Base-by-base conservation (phyloP, 2,113 vertebrate species). In the Equus przewalskii region DNA sequence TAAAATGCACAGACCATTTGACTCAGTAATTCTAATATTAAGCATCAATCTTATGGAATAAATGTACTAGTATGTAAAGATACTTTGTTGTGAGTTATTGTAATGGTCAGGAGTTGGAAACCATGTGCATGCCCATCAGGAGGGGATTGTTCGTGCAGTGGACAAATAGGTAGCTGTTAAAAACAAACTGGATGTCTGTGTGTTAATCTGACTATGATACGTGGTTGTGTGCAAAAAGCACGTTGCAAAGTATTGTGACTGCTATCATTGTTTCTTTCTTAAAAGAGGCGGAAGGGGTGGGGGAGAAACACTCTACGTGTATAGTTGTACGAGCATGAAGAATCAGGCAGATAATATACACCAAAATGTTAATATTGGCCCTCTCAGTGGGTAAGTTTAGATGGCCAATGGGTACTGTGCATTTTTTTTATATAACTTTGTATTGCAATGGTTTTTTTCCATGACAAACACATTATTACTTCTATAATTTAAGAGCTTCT, bases 61-160 rank as follows among this genome's bases (percentile, higher is more conserved):
- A 62, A 44, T 6, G 7, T 3, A 21, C 14, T 26, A 0, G 28
- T 5, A 2, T 49, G 13, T 54, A 5, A 60, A 21, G 60, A 4
- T 22, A 2, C 19, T n/a, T 24, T 19, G 30, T 64, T 18, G 22
- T 41, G 26, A 36, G 36, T 73, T 69, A n/a, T 19, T 10, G 3
- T 73, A 41, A 12, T 14, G 14, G 28, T 22, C 41, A 16, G 46
- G 44, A 73, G 12, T 16, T 49, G 7, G 70, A 28, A 28, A 16
- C 49, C 13, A n/a, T 13, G 6, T 14, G 8, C 24, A 0, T n/a
- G 30, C 65, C 92, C 14, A 1, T 24, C 36, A 30, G 41, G 28
- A 86, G 18, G 58, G 64, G 9, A 5, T 65, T 13, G 5, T 44
- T 15, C 60, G 12, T 5, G 10, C 11, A 26, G 0, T 14, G 49